Base-by-base conservation (phyloP, 2,113 vertebrate genomes). In the Cnemophilus loriae region DNA sequence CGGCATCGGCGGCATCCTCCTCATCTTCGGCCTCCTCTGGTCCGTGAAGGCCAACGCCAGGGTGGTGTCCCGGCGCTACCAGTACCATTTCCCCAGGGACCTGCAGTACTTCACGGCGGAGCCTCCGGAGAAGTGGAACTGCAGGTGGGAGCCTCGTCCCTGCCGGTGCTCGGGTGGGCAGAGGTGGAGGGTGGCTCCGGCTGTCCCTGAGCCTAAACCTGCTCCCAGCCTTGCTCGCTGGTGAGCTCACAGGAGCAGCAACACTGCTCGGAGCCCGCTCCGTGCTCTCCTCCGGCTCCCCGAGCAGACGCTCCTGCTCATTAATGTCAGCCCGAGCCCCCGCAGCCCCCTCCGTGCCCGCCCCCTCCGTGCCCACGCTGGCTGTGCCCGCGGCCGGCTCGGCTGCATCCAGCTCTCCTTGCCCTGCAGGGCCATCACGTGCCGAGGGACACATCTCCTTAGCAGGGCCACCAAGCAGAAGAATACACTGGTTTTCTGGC, bases 1-100 rank as follows among this genome's bases (percentile, higher is more conserved):
- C 0, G 92, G 97, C 7, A 61, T 96, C 6, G 98, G 98, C 0
- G 96, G 97, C n/a, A 94, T 98, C 91, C 97, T 98, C 35, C 97
- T 98, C 57, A 93, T 98, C 82, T 87, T 96, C 1, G 96, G 98
- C 70, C 96, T 98, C 39, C 97, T 98, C 26, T 98, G 98, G 98
- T 98, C 97, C 0, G 63, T 97, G 42, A 97, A 98, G 71, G 95
- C 95, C 81, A 96, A 95, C 7, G 84, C 91, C 68, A 93, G 80
- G 70, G 96, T 94, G 61, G 93, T 97, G 6, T 95, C 96, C 17
- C 94, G 61, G 6, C 89, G 94, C 84, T 96, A 98, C 81, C 96
- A 90, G 12, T 97, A 98, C 83, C 97, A 70, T 60, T 95, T 98
- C 83, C 97, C 97, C 90, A 86, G 98, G 80, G 96, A 98, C 82